phyloP scores from a whole-genome alignment of 2,797 vertebrate species.

The Enteromius treurensis region DNA sequence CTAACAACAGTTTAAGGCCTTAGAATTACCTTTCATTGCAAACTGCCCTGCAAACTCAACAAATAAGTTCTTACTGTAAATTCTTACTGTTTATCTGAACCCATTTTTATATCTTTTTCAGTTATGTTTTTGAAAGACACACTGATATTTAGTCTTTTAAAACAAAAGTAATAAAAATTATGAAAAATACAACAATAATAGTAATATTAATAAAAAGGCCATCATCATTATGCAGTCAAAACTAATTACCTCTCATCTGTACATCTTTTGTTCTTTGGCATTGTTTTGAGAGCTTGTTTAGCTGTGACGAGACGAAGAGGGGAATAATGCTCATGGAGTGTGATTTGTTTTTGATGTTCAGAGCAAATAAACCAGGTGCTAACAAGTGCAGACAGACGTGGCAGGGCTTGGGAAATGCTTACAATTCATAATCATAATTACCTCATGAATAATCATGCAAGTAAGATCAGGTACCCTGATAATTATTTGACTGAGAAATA shows the following conservation, averaged over 20 bases:
- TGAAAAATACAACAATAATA: not conserved
- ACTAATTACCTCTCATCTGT: slow-evolving; percentile 67
- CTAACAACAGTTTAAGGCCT: not conserved
- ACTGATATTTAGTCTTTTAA: not conserved
- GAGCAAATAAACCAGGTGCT: slow-evolving; percentile 70
- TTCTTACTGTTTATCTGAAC: not conserved
- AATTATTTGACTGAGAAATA: slow-evolving; percentile 37
- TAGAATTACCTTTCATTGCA: not conserved
- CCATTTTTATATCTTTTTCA: not conserved
- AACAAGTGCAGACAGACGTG: slow-evolving; percentile 63
- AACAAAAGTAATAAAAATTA: too few species aligned
- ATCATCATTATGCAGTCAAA: slow-evolving; percentile 63
- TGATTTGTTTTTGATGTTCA: slow-evolving; percentile 65
- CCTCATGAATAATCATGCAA: slow-evolving; percentile 67
- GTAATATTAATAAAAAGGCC: slow-evolving; percentile 37
- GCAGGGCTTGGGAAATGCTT: slow-evolving; percentile 59
- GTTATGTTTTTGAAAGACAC: not conserved
- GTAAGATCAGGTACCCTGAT: slow-evolving; percentile 52
- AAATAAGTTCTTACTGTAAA: not conserved
- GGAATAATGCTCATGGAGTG: slow-evolving; percentile 52
- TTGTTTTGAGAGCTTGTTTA: slow-evolving; percentile 61
- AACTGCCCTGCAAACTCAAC: not conserved
- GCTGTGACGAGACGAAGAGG: slow-evolving; percentile 55
- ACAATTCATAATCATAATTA: slow-evolving; percentile 65
- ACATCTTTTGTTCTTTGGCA: slow-evolving; percentile 58